A percentile compares a stretch with the other conserved stretches of the same genome.
Evolutionary conservation across 2,888 invertebrate species (phyloP).

Genomic region (Pterostichus niger): DNA sequence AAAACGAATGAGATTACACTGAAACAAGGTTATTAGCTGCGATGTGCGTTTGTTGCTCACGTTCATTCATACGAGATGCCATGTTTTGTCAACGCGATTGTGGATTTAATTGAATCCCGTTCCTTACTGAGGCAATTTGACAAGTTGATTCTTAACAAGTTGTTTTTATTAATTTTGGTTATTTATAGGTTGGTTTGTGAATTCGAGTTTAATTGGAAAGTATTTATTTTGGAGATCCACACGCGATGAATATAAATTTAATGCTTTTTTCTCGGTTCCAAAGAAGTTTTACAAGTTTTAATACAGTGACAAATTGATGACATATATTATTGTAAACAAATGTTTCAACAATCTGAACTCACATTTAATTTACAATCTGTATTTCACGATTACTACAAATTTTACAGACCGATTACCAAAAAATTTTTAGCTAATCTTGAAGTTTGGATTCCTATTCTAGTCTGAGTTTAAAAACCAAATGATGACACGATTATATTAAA

Average conservation of each 20-base stretch:
- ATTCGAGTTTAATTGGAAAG: constrained; percentile 7
- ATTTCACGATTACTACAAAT: no score
- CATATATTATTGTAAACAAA: neutral
- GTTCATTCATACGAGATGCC: constrained; percentile 41
- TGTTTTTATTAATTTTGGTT: constrained; percentile 13
- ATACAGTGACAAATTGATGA: neutral
- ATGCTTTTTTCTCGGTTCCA: neutral
- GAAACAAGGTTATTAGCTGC: constrained; percentile 54
- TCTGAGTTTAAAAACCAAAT: no score
- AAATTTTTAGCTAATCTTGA: no score
- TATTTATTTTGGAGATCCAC: constrained; percentile 8
- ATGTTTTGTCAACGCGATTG: constrained; percentile 13
- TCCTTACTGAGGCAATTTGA: neutral
- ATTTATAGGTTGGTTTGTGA: neutral
- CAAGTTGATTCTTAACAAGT: constrained; percentile 10
- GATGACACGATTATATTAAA: no score
- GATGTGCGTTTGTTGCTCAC: neutral
- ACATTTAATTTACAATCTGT: no score
- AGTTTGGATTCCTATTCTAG: no score
- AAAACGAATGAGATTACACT: constrained; percentile 45
- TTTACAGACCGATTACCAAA: no score
- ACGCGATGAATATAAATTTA: constrained; percentile 6
- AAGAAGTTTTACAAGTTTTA: constrained; percentile 7
- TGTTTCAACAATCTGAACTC: no score
- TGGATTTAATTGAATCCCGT: constrained; percentile 47